A percentile compares a stretch with the other conserved stretches of the same genome.
phyloP scores from a whole-genome alignment of 2,888 invertebrate genomes.

The Caenorhabditis imperialis region DNA sequence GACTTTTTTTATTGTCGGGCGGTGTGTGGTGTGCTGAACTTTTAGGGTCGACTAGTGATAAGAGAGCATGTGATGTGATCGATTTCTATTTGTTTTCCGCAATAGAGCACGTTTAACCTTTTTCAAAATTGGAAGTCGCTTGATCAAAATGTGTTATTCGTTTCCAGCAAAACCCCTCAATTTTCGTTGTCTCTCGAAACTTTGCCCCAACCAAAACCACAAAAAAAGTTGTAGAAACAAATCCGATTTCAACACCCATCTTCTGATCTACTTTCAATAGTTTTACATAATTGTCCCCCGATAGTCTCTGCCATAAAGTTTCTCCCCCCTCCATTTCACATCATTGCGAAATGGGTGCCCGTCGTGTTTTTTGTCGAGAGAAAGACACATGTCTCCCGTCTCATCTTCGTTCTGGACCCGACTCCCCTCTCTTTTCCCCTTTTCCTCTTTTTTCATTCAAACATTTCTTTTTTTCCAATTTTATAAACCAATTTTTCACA shows the following conservation, averaged over 20 bases:
- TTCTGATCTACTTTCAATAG: constrained; percentile 15
- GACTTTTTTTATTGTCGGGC: too few relatives aligned
- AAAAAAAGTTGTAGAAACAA: too few relatives aligned
- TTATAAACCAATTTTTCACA: background rate
- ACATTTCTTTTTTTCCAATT: background rate
- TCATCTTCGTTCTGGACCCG: constrained; percentile 36
- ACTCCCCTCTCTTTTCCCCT: constrained; percentile 20
- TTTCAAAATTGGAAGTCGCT: too few relatives aligned
- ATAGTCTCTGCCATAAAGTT: constrained; percentile 8
- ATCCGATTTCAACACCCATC: too few relatives aligned
- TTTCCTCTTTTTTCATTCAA: constrained; percentile 4
- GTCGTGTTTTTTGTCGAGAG: constrained; percentile 19
- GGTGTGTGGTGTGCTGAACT: too few relatives aligned
- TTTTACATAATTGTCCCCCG: constrained; percentile 38
- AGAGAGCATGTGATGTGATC: constrained; percentile 1
- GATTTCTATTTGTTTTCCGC: background rate
- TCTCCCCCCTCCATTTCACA: background rate
- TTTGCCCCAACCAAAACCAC: too few relatives aligned
- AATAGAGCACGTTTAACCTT: too few relatives aligned
- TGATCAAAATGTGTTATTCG: too few relatives aligned
- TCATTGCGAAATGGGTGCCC: constrained; percentile 40
- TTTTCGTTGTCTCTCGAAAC: too few relatives aligned
- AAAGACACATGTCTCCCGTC: constrained; percentile 44
- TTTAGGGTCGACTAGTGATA: background rate
- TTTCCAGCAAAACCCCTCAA: too few relatives aligned